Base-by-base conservation (phyloP, 2,888 invertebrate species). In the Mesorhabditis spiculigera region DNA sequence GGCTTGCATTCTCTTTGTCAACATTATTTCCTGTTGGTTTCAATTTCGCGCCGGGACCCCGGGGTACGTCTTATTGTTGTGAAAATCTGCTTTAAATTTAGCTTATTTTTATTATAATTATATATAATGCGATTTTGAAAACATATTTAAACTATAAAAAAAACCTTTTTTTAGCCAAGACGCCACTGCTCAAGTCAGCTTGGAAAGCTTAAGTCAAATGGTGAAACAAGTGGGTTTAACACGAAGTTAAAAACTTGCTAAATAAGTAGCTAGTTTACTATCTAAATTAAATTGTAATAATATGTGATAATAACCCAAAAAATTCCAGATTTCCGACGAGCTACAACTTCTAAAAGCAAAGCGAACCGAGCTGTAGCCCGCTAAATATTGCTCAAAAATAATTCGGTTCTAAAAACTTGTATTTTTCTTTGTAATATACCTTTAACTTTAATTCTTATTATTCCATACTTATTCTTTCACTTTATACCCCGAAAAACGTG, bases 261-360 rank as follows among this genome's bases (percentile, higher is more conserved):
- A 50, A 50, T 50, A 50, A 50, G 3, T 50, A 50, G 58, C 8
- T 50, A 50, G n/a, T 13, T 50, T 13, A 13, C 58, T 50, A 50
- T 1, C 1, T 50, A 50, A 13, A 13, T 50, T 10, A 50, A 50
- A 50, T 13, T 13, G n/a, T 13, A 50, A 50, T n/a, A 13, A 50
- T 13, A 50, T 13, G 8, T 13, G 2, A 50, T 50, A 50, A 50
- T 2, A 13, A 50, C n/a, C 8, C 8, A 13, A n/a, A 10, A 50
- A 50, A 50, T 50, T 50, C n/a, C 58, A 50, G 58, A 50, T 50
- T 50, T 50, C 58, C 58, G 58, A 13, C 58, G 58, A 50, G 58
- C n/a, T 50, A n/a, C 58, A n/a, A 10, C 58, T 10, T 50, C n/a
- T 50, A n/a, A 50, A 50, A 50, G 58, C 8, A 50, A n/a, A n/a